phyloP scores from a whole-genome alignment of 2,797 vertebrate species.

The Helicolenus hilgendorfi region DNA sequence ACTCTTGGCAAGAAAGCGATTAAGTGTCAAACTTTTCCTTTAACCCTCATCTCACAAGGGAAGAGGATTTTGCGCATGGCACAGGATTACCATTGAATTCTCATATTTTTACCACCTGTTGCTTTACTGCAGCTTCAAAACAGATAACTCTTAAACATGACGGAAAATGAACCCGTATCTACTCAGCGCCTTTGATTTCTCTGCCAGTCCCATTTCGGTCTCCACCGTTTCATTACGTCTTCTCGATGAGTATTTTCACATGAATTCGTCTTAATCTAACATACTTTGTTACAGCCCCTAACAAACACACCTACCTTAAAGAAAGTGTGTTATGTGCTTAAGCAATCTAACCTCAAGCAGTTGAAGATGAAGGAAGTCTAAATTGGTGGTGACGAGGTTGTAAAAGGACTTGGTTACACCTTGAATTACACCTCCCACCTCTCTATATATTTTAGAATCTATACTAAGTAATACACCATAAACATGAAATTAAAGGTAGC shows the following conservation, averaged over 20 bases:
- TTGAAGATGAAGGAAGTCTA: slow-evolving; percentile 4
- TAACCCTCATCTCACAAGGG: neutral
- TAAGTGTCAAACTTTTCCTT: slow-evolving; percentile 13
- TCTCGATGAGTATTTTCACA: neutral
- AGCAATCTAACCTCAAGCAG: slow-evolving; percentile 46
- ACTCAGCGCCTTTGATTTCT: neutral
- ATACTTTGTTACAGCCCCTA: neutral
- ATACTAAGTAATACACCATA: slow-evolving; percentile 25
- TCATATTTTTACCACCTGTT: slow-evolving; percentile 58
- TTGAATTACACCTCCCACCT: slow-evolving; percentile 64
- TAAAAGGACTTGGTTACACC: slow-evolving; percentile 62
- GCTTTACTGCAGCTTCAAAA: slow-evolving; percentile 7
- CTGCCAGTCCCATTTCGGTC: slow-evolving; percentile 39
- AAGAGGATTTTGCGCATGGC: neutral
- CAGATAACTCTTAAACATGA: slow-evolving; percentile 12
- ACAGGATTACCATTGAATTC: slow-evolving; percentile 32
- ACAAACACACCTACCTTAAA: neutral
- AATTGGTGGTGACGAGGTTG: slow-evolving; percentile 54
- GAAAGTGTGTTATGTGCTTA: slow-evolving; percentile 8
- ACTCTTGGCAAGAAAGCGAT: neutral
- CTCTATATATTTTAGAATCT: slow-evolving; percentile 48
- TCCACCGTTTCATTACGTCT: neutral
- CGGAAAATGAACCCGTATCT: neutral
- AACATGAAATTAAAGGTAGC: slow-evolving; percentile 40
- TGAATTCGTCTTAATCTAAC: slow-evolving; percentile 4